Evolutionary conservation across 2,888 invertebrate species (phyloP), one percentile per base, ranked within the genome.

Genomic region (Ashinkailepas kermadecensis): DNA sequence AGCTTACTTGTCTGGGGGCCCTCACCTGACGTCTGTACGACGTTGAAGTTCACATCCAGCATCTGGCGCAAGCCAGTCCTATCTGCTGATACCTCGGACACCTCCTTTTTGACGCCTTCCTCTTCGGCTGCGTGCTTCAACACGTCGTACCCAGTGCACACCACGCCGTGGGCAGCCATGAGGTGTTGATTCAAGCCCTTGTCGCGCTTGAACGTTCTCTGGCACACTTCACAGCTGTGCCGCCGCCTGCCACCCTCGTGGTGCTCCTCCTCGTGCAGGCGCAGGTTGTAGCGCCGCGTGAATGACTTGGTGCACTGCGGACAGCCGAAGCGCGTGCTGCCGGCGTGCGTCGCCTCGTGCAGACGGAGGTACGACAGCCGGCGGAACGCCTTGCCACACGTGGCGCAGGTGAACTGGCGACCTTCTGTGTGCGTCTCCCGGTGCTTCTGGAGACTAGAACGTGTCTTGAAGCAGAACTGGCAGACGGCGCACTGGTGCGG

Each of bases 201-300:
- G 39, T 39, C 39, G 39, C 39, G 39, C 39, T 39, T 39, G 39
- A 39, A 39, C 39, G 39, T 39, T 39, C 39, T 39, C 39, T 39
- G 39, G 39, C 74, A 74, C 18, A 18, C 8, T 39, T 18, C 13
- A 15, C 74, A 74, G 74, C 25, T 12, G 74, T 74, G 74, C 23
- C 58, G n/a, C 21, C 78, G 57, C 4, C 78, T 15, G 6, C 58
- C 78, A 13, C 78, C 58, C 58, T 58, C 58, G 23, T 78, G 12
- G 78, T 78, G 57, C 78, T 58, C 58, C 78, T 78, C 78, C 23
- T 58, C n/a, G 23, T 78, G 78, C 58, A 78, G 78, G 1, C 58
- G 57, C 23, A 78, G 58, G 78, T 78, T 78, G 58, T 78, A 78
- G 58, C 58, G 57, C 12, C 78, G 78, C 57, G 78, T 78, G 78